Evolutionary conservation across 1,140 invertebrate genomes (phyloP).

Genomic region (Teleopsis dalmanni): DNA sequence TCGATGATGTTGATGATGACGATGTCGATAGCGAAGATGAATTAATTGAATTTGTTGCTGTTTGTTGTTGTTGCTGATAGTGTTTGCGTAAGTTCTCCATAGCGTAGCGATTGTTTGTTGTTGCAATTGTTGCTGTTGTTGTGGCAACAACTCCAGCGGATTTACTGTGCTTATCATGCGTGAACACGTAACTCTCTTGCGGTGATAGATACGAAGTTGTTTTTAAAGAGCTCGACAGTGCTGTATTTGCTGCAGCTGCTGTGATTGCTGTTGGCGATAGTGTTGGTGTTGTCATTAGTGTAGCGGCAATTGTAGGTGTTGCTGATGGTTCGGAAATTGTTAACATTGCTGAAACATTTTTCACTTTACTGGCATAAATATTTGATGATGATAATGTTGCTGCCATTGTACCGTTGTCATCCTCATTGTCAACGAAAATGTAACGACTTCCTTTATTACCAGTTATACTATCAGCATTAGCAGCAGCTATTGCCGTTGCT

Average conservation of each 20-base stretch:
- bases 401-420: no score
- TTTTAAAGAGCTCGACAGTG: no score
- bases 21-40: slow-evolving; percentile 39
- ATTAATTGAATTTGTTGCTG: slow-evolving; percentile 34
- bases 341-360: neutral
- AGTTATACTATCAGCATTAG: no score
- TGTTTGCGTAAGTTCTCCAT: slow-evolving; percentile 40
- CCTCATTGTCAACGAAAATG: no score
- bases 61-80: slow-evolving; percentile 35
- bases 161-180: no score
- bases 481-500: no score
- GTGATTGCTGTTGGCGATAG: neutral
- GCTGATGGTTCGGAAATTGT: slow-evolving; percentile 10
- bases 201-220: no score
- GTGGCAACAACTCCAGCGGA: neutral
- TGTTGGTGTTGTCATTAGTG: neutral
- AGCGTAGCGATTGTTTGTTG: slow-evolving; percentile 31
- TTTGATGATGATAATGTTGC: no score
- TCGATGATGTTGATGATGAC: slow-evolving; percentile 38
- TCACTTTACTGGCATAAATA: neutral
- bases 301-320: slow-evolving; percentile 8
- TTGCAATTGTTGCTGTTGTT: neutral
- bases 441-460: no score
- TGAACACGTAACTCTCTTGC: no score
- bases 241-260: slow-evolving; percentile 1